phyloP scores from a whole-genome alignment of 2,888 invertebrate species.

The Antheraea assamensis region DNA sequence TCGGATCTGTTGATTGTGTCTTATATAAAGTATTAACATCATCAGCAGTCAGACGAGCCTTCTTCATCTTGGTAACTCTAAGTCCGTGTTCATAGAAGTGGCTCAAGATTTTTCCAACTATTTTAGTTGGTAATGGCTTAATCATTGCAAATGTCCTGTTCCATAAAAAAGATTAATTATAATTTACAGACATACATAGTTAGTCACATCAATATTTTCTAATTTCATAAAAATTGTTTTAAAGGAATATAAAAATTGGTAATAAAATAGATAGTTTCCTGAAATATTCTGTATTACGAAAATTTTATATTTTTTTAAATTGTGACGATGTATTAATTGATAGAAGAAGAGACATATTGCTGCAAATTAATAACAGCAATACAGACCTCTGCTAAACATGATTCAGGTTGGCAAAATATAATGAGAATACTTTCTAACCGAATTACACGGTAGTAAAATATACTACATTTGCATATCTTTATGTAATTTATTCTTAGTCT shows the following conservation, averaged over 20 bases:
- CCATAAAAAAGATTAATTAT: not conserved
- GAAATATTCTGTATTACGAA: too few relatives aligned
- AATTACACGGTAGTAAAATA: constrained; percentile 17
- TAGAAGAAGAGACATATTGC: not conserved
- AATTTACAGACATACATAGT: not conserved
- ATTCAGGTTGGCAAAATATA: not conserved
- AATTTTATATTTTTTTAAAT: not conserved
- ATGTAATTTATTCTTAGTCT: constrained; percentile 84
- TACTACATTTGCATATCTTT: constrained; percentile 85
- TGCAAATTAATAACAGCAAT: not conserved
- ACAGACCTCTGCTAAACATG: not conserved
- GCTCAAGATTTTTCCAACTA: constrained; percentile 88
- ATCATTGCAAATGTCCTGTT: constrained; percentile 89
- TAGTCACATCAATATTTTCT: not conserved
- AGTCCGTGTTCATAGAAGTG: constrained; percentile 84
- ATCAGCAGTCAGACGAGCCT: constrained; percentile 85
- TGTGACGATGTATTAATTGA: not conserved
- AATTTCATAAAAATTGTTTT: not conserved
- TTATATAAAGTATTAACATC: constrained; percentile 78
- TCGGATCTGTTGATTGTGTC: constrained; percentile 61
- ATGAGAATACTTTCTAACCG: not conserved
- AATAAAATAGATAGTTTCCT: too few relatives aligned
- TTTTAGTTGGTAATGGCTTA: constrained; percentile 86
- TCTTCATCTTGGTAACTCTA: constrained; percentile 86
- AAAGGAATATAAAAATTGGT: not conserved